These are phyloP conservation scores for Gavialis gangeticus DNA, from an alignment of 2,113 vertebrate genomes.

Conservation along the genomic window DNA sequence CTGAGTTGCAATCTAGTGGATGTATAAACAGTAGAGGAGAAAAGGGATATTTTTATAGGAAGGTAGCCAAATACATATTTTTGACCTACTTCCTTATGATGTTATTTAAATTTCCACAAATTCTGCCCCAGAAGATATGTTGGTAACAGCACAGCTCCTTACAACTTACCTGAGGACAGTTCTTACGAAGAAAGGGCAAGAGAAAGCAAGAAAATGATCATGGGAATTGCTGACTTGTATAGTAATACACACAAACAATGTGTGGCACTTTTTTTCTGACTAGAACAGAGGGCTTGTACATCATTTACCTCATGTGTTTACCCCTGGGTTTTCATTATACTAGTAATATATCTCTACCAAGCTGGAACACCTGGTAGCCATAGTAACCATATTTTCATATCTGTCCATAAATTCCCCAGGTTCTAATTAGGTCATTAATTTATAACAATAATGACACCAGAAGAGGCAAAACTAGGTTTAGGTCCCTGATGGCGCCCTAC, in stretches of 20 bases:
- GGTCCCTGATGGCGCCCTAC: neutral
- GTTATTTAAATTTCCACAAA: neutral
- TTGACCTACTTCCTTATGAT: neutral
- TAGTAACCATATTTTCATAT: constrained; percentile 71
- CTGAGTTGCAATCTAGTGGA: neutral
- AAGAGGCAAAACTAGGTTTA: constrained; percentile 27
- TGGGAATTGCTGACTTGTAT: neutral
- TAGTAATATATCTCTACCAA: constrained; percentile 47
- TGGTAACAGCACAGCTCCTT: neutral
- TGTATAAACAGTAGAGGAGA: rapidly evolving
- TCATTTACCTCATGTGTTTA: constrained; percentile 59
- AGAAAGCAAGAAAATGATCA: neutral
- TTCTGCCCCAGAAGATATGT: neutral
- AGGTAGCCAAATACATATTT: neutral
- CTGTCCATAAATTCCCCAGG: constrained; percentile 50
- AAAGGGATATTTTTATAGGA: neutral
- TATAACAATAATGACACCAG: constrained; percentile 48
- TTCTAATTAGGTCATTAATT: constrained; percentile 69
- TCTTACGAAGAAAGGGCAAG: neutral
- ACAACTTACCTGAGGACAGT: neutral
- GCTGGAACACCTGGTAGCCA: constrained; percentile 68
- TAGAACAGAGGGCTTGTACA: constrained; percentile 11
- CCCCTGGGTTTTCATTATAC: constrained; percentile 59
- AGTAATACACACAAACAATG: neutral
- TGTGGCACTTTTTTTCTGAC: neutral